These are phyloP conservation scores for Proisotoma minuta DNA, from an alignment of 2,888 invertebrate species.

Conservation along the genomic window DNA sequence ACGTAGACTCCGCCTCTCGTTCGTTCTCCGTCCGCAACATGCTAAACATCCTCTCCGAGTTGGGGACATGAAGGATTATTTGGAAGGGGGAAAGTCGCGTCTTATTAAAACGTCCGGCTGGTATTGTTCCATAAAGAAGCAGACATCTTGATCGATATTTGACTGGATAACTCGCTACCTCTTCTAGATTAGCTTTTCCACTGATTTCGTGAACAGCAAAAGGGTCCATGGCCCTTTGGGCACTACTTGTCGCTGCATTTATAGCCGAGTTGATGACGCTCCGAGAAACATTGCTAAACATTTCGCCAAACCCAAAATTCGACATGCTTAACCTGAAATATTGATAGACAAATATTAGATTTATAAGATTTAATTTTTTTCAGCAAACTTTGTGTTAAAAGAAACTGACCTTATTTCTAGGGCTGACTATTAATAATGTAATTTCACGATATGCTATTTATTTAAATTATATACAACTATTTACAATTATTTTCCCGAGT, in stretches of 20 bases:
- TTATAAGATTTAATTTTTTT: too few species aligned
- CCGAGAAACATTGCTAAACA: neutral
- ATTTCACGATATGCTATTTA: too few species aligned
- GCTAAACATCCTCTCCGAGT: slow-evolving; percentile 37
- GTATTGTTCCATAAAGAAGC: slow-evolving; percentile 37
- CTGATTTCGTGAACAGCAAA: slow-evolving; percentile 4
- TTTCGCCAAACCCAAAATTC: neutral
- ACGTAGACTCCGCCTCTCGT: slow-evolving; percentile 28
- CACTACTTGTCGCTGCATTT: neutral
- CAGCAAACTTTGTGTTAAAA: too few species aligned
- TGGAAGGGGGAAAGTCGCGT: slow-evolving; percentile 22
- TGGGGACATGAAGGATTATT: slow-evolving; percentile 41
- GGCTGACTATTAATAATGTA: too few species aligned
- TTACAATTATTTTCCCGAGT: too few species aligned
- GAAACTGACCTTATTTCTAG: too few species aligned
- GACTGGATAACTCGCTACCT: slow-evolving; percentile 29
- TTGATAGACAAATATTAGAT: too few species aligned
- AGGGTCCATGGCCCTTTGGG: neutral
- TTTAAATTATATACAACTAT: too few species aligned
- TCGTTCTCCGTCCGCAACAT: slow-evolving; percentile 25
- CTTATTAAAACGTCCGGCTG: neutral
- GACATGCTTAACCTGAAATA: too few species aligned
- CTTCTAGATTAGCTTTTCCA: neutral
- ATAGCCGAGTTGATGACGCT: neutral
- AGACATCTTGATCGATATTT: slow-evolving; percentile 22